Base-by-base conservation (phyloP, 2,888 invertebrate genomes). In the Drosophila lutescens region DNA sequence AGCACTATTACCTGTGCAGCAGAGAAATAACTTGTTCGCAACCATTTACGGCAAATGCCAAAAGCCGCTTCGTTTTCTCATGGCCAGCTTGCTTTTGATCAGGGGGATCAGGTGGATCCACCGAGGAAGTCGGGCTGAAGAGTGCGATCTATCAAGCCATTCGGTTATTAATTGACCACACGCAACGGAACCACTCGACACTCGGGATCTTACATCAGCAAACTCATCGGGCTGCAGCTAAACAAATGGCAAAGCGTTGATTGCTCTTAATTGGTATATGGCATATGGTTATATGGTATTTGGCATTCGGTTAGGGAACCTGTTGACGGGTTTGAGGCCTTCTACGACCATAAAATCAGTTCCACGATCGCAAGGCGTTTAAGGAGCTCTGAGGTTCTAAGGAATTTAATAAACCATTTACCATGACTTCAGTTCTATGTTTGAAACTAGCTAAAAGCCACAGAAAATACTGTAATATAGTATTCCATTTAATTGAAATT, bases 41-140 rank as follows among this genome's bases (percentile, higher is more conserved):
- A 17, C 71, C 68, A 70, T 70, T 53, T 68, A 59, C 15, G 68
- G 71, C 40, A 44, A 68, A 40, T 46, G 58, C 58, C 58, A 59
- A 41, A 57, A 47, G 46, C 26, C 10, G 46, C 20, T 13, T 6
- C 43, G 13, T 38, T 38, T n/a, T n/a, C 30, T 12, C 12, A 4
- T 43, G 20, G 20, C 20, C 43, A 43, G 20, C 38, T 38, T 13
- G 43, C 43, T 20, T 10, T 41, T 4, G 17, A n/a, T 12, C 34
- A 13, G 34, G 34, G 34, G 34, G 12, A 12, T 34, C 34, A 34
- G 34, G 34, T 34, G 34, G 34, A 34, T 12, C 12, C 34, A 12
- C 4, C 4, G 34, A 12, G 34, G 34, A 34, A 34, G 34, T 34
- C 4, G 34, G 6, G 17, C n/a, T 15, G 9, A 10, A 47, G 47